Base-by-base conservation (phyloP, 2,888 invertebrate species). In the Aphidius colemani region DNA sequence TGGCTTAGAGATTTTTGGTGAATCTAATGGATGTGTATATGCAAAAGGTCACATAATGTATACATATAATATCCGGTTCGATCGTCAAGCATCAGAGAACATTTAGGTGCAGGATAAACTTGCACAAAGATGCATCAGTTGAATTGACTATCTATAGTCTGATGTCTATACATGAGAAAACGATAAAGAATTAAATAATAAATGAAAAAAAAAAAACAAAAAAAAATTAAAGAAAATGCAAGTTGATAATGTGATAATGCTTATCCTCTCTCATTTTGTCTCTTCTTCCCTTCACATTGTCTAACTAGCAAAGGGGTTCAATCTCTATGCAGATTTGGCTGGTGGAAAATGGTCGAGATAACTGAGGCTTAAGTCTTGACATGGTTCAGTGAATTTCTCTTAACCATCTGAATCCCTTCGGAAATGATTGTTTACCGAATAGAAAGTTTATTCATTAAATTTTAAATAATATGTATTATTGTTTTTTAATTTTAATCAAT, bases 261-360 rank as follows among this genome's bases (percentile, higher is more conserved):
- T 30, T 30, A 30, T 30, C 30, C 5, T 60, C 53, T 64, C 64
- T 53, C 58, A 57, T 18, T 18, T 18, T 18, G 0, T 30, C 30
- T 30, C 3, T 30, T 30, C 30, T 30, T 58, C 59, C 51, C 49
- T 55, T 44, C 51, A 48, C 60, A 57, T 63, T 53, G 64, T 59
- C 46, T 65, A 53, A 49, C 59, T 49, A 63, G 60, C 62, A 44
- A 57, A 63, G 59, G 57, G 64, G 70, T 71, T 73, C 73, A 74
- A 74, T 74, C 68, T 74, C 74, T 74, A 74, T 74, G 74, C 71
- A 74, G 74, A 74, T 74, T 71, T 66, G 57, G 59, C 61, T 63
- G 64, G 59, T 65, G 66, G 68, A 67, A 61, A 56, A 61, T 71
- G 67, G 64, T 64, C 63, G 63, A 50, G 61, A 30, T 30, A 30